Base-by-base conservation (phyloP, 2,797 vertebrate species). In the Cryptoblepharus egeriae region DNA sequence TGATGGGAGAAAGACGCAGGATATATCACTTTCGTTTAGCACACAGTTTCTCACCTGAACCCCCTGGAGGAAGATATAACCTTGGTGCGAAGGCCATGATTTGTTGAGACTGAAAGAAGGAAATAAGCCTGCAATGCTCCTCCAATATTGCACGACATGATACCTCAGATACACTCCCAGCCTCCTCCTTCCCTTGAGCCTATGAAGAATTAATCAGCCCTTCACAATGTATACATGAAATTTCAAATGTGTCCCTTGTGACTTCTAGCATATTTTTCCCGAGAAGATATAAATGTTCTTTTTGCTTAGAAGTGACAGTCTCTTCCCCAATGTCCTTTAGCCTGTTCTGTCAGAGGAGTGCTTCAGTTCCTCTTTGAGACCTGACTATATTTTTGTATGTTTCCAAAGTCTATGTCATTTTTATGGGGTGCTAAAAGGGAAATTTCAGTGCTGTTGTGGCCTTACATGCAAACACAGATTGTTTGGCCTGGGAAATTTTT, bases 91-190 rank as follows among this genome's bases (percentile, higher is more conserved):
- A 65, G 82, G 81, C 82, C 81, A 32, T 76, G n/a, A 68, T 74
- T 65, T 8, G 77, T 84, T 81, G 79, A 86, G 75, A 77, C 85
- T 92, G 92, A 92, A 83, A 82, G 87, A 88, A 93, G 92, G 90
- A 93, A 93, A 88, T 84, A 91, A 79, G 91, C 64, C 28, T 84
- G 77, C 87, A 2, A 88, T 83, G 67, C 89, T 86, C 87, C 73
- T 87, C 82, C 74, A 37, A 82, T 90, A 84, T 89, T 87, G 86
- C 83, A 76, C 78, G 82, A 75, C 77, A 83, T 71, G 73, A 58
- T 82, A 81, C 86, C 91, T 88, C 87, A 89, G 83, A 39, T 86
- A 83, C 45, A 70, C 37, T 69, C 52, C 2, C 32, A 82, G n/a
- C 55, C 1, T 35, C 72, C 32, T 72, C 69, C 74, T 39, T 26